Percentiles rank a stretch among this genome's conserved stretches.
phyloP scores from a whole-genome alignment of 1,140 invertebrate species.

The Bathynomus jamesi region DNA sequence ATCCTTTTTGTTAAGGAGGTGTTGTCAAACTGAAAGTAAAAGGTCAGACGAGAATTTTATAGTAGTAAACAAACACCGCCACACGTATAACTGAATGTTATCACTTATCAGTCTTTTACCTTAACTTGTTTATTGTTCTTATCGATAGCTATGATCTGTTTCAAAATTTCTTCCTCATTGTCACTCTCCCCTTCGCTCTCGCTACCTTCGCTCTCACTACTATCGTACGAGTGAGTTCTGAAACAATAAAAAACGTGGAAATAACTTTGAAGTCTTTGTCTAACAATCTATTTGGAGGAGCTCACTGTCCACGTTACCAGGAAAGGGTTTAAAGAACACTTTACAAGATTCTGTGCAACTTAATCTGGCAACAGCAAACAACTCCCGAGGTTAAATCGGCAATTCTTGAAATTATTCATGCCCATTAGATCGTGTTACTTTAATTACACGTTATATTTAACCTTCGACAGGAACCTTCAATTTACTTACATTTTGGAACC shows the following conservation, averaged over 20 bases:
- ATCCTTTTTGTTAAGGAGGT: neutral
- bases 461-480: no score
- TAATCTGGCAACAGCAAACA: neutral
- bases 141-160: neutral
- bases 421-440: neutral
- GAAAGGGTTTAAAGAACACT: neutral
- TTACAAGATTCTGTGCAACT: neutral
- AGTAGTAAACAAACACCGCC: no score
- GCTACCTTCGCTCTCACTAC: conserved; percentile 14
- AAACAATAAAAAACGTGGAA: neutral
- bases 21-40: neutral
- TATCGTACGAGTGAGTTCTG: conserved; percentile 18
- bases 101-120: no score
- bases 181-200: conserved; percentile 9
- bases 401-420: neutral
- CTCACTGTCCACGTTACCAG: neutral
- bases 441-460: neutral
- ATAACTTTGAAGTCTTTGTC: no score
- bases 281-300: neutral
- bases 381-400: neutral
- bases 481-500: no score
- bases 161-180: conserved; percentile 10
- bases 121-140: neutral
- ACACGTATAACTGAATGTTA: no score
- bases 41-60: neutral